Evolutionary conservation across 2,888 invertebrate genomes (phyloP).

Genomic region (Boloria euphrosyne): DNA sequence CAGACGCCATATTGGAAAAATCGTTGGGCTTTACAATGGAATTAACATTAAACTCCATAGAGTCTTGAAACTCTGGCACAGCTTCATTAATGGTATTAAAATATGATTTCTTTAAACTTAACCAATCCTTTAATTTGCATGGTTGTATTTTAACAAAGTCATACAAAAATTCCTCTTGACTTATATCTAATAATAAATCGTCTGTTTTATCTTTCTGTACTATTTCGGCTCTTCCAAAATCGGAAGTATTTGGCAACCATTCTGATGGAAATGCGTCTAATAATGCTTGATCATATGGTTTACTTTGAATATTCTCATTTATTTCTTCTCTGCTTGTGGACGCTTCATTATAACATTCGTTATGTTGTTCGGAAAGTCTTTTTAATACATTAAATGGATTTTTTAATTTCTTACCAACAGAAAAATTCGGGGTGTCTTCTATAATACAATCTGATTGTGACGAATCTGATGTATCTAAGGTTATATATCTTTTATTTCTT

Average conservation of each 20-base stretch:
- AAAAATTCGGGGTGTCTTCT: constrained; percentile 46
- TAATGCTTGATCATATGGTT: constrained; percentile 44
- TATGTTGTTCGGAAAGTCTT: constrained; percentile 52
- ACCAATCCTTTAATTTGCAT: constrained; percentile 57
- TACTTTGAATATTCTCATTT: constrained; percentile 28
- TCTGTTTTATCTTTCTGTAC: constrained; percentile 44
- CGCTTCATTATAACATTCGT: constrained; percentile 25
- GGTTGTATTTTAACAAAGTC: constrained; percentile 56
- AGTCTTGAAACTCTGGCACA: constrained; percentile 48
- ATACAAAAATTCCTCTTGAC: constrained; percentile 56
- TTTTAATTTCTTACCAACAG: constrained; percentile 55
- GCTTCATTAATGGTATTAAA: constrained; percentile 56
- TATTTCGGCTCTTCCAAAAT: constrained; percentile 66
- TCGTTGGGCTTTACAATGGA: constrained; percentile 58
- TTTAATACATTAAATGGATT: constrained; percentile 71
- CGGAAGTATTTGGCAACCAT: constrained; percentile 61
- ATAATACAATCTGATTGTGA: constrained; percentile 60
- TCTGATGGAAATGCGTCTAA: constrained; percentile 48
- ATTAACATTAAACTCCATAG: constrained; percentile 34
- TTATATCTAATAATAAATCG: constrained; percentile 46
- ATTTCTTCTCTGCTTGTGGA: constrained; percentile 29
- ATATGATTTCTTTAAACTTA: constrained; percentile 63
- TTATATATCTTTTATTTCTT: constrained; percentile 56
- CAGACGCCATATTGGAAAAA: constrained; percentile 54
- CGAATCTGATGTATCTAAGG: constrained; percentile 59